A percentile compares a stretch with the other conserved stretches of the same genome.
Evolutionary conservation across 2,888 invertebrate genomes (phyloP).

Genomic region (Muscina levida): DNA sequence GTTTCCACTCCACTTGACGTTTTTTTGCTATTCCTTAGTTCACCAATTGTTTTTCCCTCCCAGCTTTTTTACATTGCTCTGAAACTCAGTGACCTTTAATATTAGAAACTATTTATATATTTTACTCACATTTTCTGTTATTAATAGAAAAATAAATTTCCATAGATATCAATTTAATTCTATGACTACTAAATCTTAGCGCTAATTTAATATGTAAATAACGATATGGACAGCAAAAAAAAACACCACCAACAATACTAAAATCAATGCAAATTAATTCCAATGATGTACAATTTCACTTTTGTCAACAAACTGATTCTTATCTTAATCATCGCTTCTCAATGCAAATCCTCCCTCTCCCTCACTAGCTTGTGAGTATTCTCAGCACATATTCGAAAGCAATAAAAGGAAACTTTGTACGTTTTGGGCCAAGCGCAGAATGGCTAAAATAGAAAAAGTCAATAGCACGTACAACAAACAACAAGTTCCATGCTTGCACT

Average conservation of each 20-base stretch:
- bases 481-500: conserved; percentile 59
- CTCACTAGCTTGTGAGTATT: too few species aligned
- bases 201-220: conserved; percentile 24
- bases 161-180: too few species aligned
- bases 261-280: conserved; percentile 17
- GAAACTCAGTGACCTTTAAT: too few species aligned
- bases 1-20: too few species aligned
- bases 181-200: too few species aligned
- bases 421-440: not conserved
- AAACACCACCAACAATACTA: not conserved
- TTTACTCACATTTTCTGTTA: too few species aligned
- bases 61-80: too few species aligned
- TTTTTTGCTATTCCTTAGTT: too few species aligned
- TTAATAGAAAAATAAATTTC: too few species aligned
- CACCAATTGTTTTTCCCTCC: too few species aligned
- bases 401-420: conserved; percentile 10
- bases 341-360: not conserved
- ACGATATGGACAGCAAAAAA: not conserved
- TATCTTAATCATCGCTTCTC: not conserved
- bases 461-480: conserved; percentile 63
- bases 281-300: conserved; percentile 9
- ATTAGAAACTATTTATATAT: too few species aligned
- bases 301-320: not conserved
- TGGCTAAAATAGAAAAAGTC: conserved; percentile 8
- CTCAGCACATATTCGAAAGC: not conserved